Evolutionary conservation across 2,797 vertebrate species (phyloP).

Genomic region (Zalophus californianus): DNA sequence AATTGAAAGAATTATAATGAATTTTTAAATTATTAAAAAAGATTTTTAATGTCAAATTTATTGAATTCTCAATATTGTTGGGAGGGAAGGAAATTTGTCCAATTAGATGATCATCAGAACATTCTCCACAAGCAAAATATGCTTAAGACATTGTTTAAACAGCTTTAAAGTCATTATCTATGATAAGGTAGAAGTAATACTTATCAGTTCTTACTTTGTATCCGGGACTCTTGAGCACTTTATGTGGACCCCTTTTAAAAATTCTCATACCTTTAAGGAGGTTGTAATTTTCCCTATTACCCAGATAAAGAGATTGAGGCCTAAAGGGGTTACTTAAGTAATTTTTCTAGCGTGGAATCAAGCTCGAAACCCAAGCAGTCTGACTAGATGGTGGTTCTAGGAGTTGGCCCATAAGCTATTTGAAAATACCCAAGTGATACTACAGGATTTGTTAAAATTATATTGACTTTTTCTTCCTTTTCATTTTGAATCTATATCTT

Average conservation of each 20-base stretch:
- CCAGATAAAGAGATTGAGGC: neutral
- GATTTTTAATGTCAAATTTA: slow-evolving; percentile 31
- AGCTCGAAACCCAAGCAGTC: neutral
- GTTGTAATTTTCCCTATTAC: neutral
- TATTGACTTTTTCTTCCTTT: neutral
- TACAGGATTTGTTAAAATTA: slow-evolving; percentile 18
- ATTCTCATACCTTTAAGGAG: neutral
- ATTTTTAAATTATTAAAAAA: neutral
- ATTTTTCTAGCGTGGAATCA: slow-evolving; percentile 16
- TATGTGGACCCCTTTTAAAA: neutral
- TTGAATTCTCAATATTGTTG: slow-evolving; percentile 1
- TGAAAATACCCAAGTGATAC: neutral
- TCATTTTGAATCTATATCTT: neutral
- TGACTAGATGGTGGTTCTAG: neutral
- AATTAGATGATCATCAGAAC: slow-evolving; percentile 6
- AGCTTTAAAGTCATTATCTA: neutral
- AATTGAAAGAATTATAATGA: slow-evolving; percentile 6
- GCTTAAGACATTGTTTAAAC: neutral
- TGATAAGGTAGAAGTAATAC: neutral
- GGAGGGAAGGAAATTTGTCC: neutral
- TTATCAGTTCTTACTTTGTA: neutral
- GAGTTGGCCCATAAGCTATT: neutral
- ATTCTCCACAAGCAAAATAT: neutral
- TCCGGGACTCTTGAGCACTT: neutral
- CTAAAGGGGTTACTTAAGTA: neutral